Evolutionary conservation across 2,888 invertebrate species (phyloP).

Genomic region (Pyrgus malvae): DNA sequence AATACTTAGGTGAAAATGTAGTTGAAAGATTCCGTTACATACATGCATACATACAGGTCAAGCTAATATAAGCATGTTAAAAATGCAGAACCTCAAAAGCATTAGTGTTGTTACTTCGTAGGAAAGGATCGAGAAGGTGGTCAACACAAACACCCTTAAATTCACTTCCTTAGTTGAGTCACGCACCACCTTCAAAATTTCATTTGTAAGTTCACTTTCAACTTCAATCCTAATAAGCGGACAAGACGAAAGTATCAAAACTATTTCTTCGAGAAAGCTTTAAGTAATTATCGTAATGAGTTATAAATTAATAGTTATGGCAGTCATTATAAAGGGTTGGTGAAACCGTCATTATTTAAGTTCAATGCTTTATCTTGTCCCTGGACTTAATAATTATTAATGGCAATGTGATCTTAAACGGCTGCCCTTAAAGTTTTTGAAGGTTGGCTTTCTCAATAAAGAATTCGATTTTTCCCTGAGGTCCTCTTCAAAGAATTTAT

Average conservation of each 20-base stretch:
- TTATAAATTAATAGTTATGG: conserved; percentile 46
- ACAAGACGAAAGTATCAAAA: conserved; percentile 5
- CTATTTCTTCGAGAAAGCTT: conserved; percentile 33
- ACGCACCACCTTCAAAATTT: not conserved
- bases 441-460: conserved; percentile 6
- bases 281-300: conserved; percentile 54
- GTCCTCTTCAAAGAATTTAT: conserved; percentile 8
- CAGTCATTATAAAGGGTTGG: conserved; percentile 46
- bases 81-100: too few relatives aligned
- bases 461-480: not conserved
- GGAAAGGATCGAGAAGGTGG: too few relatives aligned
- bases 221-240: not conserved
- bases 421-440: conserved; percentile 33
- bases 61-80: too few relatives aligned
- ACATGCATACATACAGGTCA: too few relatives aligned
- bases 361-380: conserved; percentile 52
- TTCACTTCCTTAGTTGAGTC: too few relatives aligned
- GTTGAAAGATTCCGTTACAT: too few relatives aligned
- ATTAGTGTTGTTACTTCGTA: too few relatives aligned
- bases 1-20: too few relatives aligned
- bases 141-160: too few relatives aligned
- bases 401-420: conserved; percentile 34
- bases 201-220: not conserved
- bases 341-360: conserved; percentile 40
- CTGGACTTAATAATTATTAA: conserved; percentile 52